Evolutionary conservation across 2,113 vertebrate genomes (phyloP), one percentile per base, ranked within the genome.

Genomic region (Cygnus atratus): DNA sequence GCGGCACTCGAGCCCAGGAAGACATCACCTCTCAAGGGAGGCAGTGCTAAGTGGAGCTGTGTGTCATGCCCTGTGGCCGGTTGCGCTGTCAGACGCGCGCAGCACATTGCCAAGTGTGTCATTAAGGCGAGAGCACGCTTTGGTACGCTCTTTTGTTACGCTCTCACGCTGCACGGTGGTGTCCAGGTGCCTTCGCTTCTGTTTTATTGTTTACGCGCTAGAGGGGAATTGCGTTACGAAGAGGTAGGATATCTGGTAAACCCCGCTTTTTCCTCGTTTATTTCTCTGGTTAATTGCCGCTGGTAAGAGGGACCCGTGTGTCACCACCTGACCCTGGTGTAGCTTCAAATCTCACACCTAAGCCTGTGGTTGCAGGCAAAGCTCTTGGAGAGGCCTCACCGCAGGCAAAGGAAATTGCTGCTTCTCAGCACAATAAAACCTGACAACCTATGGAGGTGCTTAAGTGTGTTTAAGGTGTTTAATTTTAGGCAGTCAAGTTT

Each of bases 81-180:
- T 4, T 0, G 65, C 18, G 66, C 74, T 87, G 74, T 61, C 89
- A 58, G 85, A 52, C 37, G 1, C 50, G 1, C 43, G 0, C 25
- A 67, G 68, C 67, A 2, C 77, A 0, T 25, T 85, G 94, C 96
- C 92, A 92, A 94, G 85, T 84, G 93, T 95, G 90, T 84, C 88
- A 84, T 6, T 52, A 50, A 24, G 84, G 46, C 11, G 12, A 72
- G 72, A 87, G 87, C 73, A 24, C 26, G 62, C 67, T 14, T 28
- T 2, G 6, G n/a, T 25, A 24, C 84, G 72, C 81, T 78, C 29
- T 9, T 22, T 48, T 21, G 20, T 22, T 48, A 22, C 46, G 0
- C 52, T 68, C 31, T 44, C 22, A 4, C 0, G 4, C 67, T 54
- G 59, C 43, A 5, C 31, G 24, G 25, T 9, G 81, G 90, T 80